Evolutionary conservation across 2,888 invertebrate genomes (phyloP), one percentile per base, ranked within the genome.

Genomic region (Polylopha cassiicola): DNA sequence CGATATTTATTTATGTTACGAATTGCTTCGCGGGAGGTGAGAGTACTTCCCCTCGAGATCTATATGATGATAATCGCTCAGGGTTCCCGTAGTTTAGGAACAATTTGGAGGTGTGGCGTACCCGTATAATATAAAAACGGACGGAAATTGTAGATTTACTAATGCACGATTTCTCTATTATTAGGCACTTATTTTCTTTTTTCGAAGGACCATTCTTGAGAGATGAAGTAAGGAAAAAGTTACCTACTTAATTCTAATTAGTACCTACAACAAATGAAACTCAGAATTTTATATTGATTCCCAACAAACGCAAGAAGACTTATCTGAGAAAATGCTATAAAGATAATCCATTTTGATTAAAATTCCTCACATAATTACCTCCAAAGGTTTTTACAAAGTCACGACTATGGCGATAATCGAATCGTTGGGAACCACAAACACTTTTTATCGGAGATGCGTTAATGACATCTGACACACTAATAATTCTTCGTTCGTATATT

Each of bases 31-130:
- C 48, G 57, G 55, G 43, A 31, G 37, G 43, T 30, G 44, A 49
- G 49, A 51, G 46, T 55, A 46, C 45, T 39, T 53, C 58, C 69
- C 66, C 56, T 64, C 51, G 39, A 58, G 64, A 68, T 65, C 43
- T 26, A 41, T 24, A 49, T 38, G 38, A 29, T 34, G 69, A 68
- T 68, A 62, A 60, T 55, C 29, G 37, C 29, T 44, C 51, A 48
- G 39, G 50, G 53, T 43, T 51, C 51, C 51, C 47, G 45, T 53
- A 47, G 50, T 53, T 51, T 47, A 39, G 36, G 43, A 51, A 53
- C 50, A 51, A 53, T 47, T 50, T 44, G 47, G 51, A 49, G 48
- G 33, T 34, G 47, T 46, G 47, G 58, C 34, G n/a, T n/a, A 11
- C 26, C 28, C 22, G 11, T 15, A 16, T 36, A 26, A 41, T 41